Base-by-base conservation (phyloP, 2,113 vertebrate species). In the Eulemur macaco region DNA sequence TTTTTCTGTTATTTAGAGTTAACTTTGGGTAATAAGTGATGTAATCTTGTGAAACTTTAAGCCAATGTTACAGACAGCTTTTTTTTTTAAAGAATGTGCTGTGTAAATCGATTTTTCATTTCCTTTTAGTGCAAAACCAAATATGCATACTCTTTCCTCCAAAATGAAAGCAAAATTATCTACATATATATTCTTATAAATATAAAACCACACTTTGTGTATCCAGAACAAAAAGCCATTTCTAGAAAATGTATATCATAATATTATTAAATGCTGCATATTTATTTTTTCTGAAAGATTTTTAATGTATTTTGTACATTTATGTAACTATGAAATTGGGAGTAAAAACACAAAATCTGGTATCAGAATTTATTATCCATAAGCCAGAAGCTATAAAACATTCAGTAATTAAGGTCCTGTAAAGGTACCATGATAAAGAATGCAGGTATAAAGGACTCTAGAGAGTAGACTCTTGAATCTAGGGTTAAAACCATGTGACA, bases 11-110 rank as follows among this genome's bases (percentile, higher is more conserved):
- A 42, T n/a, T 84, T 74, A 34, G 20, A 58, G 21, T 69, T 95
- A 93, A 89, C 60, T 74, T 58, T 82, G 12, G 42, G 64, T 92
- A 96, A 96, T 91, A 86, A 89, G 45, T 96, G 17, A 96, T 42
- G 3, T 39, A 73, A 17, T 69, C 9, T 31, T 71, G 23, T 95
- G 25, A 96, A 97, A 94, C 52, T 52, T 94, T 89, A 96, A 95
- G 25, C 74, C 60, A 82, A 12, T 68, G 3, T 89, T 60, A 66
- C 37, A 58, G 47, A 76, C 94, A 89, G n/a, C 12, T 84, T 52
- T 52, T 71, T 88, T 34, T 63, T 77, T 42, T 37, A 71, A 91
- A 86, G 69, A 97, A 92, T 66, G 74, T 66, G 66, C 25, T 58
- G 18, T 50, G 34, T 89, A 64, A 89, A 84, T 23, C 82, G 15